A percentile compares a stretch with the other conserved stretches of the same genome.
Conservation (phyloP, 2,888 invertebrate genomes). For the Clistopyga incitator region DNA sequence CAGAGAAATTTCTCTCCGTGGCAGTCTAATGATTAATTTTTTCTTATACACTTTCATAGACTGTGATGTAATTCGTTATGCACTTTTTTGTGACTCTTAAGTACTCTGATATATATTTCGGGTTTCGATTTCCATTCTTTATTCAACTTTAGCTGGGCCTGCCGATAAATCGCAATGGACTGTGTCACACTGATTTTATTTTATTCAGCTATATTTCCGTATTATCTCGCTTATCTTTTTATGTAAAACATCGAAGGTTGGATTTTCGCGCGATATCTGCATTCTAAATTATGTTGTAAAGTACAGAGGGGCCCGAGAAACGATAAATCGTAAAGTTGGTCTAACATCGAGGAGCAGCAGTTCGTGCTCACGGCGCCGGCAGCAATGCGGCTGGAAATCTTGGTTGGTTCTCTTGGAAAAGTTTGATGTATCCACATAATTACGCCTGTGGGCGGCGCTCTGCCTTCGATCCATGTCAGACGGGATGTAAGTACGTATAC, state of each 20-base stretch:
- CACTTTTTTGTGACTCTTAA: too few species aligned
- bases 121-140: too few species aligned
- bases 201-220: neutral
- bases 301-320: constrained; percentile 31
- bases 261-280: constrained; percentile 3
- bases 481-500: constrained; percentile 48
- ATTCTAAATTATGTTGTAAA: constrained; percentile 24
- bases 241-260: neutral
- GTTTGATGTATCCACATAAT: constrained; percentile 80
- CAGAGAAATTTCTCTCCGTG: too few species aligned
- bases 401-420: constrained; percentile 62
- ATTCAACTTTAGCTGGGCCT: too few species aligned
- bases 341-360: constrained; percentile 49
- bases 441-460: constrained; percentile 72
- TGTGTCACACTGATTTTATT: neutral
- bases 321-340: constrained; percentile 67
- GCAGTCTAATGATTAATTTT: too few species aligned
- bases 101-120: too few species aligned
- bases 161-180: neutral
- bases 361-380: constrained; percentile 46
- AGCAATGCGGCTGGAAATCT: constrained; percentile 60
- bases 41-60: too few species aligned
- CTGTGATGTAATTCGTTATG: too few species aligned
- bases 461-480: constrained; percentile 55
- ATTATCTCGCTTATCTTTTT: neutral